These are phyloP conservation scores for Iphiclides podalirius DNA, from an alignment of 2,888 invertebrate species.

Conservation along the genomic window DNA sequence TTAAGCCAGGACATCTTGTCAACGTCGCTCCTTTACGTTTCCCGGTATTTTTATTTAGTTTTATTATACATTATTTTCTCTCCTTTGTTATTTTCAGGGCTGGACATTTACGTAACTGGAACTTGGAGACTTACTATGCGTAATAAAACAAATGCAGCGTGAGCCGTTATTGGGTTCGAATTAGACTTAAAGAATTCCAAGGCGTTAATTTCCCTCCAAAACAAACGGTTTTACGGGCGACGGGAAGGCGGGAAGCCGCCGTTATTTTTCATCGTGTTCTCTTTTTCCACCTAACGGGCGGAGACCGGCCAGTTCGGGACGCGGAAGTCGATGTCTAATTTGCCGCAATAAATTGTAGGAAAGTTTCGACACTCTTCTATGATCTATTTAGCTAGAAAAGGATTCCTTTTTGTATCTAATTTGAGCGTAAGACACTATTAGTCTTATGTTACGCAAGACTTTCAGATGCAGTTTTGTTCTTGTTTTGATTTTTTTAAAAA, in stretches of 20 bases:
- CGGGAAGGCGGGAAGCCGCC: conserved; percentile 35
- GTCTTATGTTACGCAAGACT: no score
- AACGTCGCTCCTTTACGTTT: conserved; percentile 28
- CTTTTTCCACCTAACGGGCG: conserved; percentile 46
- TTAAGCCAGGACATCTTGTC: conserved; percentile 30
- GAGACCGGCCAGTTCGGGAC: conserved; percentile 42
- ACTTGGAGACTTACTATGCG: background rate
- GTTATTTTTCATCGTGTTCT: conserved; percentile 37
- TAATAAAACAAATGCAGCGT: conserved; percentile 20
- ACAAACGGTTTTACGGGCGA: conserved; percentile 27
- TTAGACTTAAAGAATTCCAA: conserved; percentile 22
- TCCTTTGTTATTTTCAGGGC: conserved; percentile 2
- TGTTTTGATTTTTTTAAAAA: no score
- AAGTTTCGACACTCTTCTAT: conserved; percentile 39
- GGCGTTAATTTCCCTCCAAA: conserved; percentile 20
- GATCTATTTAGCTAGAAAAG: conserved; percentile 23
- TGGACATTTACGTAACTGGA: conserved; percentile 2
- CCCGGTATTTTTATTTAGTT: conserved; percentile 20
- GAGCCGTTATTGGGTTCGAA: conserved; percentile 22
- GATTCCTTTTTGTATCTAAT: conserved; percentile 7
- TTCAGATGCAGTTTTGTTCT: no score
- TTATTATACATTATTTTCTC: background rate
- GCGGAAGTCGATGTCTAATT: conserved; percentile 63
- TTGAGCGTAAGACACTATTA: no score
- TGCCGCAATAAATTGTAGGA: conserved; percentile 56